Evolutionary conservation across 2,888 invertebrate genomes (phyloP).

Genomic region (Sphecodes monilicornis): DNA sequence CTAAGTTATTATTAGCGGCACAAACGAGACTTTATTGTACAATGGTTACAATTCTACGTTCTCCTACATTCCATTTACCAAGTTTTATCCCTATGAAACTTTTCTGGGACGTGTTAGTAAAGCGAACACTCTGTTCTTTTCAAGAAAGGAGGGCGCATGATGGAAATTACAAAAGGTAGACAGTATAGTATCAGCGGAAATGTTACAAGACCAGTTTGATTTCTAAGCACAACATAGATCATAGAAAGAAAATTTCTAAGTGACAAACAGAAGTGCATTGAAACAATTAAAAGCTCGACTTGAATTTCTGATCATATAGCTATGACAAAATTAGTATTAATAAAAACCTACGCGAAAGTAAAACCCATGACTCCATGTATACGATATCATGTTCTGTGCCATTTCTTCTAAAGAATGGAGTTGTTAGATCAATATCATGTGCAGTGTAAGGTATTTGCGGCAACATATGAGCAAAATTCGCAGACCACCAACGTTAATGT

Average conservation of each 20-base stretch:
- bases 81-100: neutral
- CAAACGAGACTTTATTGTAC: neutral
- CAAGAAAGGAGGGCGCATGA: neutral
- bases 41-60: neutral
- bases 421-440: conserved; percentile 47
- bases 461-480: neutral
- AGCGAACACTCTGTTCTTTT: neutral
- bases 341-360: neutral
- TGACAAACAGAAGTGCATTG: too few relatives aligned
- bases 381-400: neutral
- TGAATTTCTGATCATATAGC: too few relatives aligned
- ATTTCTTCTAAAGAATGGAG: conserved; percentile 12
- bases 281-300: neutral
- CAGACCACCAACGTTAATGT: conserved; percentile 29
- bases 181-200: neutral
- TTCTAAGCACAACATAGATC: neutral
- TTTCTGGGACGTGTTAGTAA: neutral
- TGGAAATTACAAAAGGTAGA: neutral
- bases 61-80: neutral
- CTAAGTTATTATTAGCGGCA: neutral
- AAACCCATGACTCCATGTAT: neutral
- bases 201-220: neutral
- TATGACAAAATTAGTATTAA: neutral
- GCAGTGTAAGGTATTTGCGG: neutral
- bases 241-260: neutral